Conservation (phyloP, 35 echinoderm and acorn worm genomes). For the Apostichopus californicus region DNA sequence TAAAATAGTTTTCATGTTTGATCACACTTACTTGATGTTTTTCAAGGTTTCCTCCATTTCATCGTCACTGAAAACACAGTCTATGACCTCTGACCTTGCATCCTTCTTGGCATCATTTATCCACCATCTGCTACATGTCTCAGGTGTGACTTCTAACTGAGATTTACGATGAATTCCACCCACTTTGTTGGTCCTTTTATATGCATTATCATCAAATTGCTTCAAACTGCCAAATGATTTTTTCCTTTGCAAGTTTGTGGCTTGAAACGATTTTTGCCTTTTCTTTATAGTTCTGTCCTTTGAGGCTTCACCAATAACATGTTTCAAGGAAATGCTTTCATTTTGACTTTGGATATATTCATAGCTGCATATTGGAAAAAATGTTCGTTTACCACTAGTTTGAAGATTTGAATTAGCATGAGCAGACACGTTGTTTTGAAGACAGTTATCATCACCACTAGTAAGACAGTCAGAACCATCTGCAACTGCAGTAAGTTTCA, state of each 20-base stretch:
- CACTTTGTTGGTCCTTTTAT: neutral
- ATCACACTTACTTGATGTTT: slow-evolving; percentile 15
- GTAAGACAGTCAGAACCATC: neutral
- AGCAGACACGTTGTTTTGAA: neutral
- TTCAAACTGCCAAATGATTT: slow-evolving; percentile 13
- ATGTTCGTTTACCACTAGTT: neutral
- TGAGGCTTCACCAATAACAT: too few species aligned
- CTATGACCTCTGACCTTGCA: neutral
- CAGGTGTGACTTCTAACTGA: slow-evolving; percentile 26
- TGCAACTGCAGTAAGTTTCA: neutral
- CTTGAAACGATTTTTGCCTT: neutral
- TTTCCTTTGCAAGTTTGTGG: neutral
- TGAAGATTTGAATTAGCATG: too few species aligned
- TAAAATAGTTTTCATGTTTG: too few species aligned
- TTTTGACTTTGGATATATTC: slow-evolving; percentile 4
- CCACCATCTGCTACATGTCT: slow-evolving; percentile 5
- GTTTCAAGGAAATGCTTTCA: neutral
- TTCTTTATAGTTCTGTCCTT: neutral
- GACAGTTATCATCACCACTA: neutral
- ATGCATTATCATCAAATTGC: slow-evolving; percentile 1
- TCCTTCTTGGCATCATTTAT: slow-evolving; percentile 3
- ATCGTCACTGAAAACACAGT: slow-evolving; percentile 6
- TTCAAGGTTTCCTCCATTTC: slow-evolving; percentile 8
- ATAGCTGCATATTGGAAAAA: neutral
- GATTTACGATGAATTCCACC: neutral